Evolutionary conservation across 2,888 invertebrate genomes (phyloP).

Genomic region (Callosobruchus maculatus): DNA sequence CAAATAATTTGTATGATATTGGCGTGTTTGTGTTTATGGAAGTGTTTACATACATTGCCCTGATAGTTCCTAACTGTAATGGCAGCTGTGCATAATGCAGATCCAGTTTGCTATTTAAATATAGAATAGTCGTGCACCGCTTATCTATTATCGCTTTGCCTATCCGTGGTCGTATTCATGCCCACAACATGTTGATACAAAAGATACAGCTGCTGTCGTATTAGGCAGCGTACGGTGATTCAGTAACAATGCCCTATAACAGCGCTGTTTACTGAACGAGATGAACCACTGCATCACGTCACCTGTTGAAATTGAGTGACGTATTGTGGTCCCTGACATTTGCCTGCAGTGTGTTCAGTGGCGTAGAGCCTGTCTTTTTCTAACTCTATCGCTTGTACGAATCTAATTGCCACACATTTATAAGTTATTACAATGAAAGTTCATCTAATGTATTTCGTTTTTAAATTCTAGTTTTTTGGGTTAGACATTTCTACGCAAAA

Average conservation of each 20-base stretch:
- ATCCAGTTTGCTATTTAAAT: not conserved
- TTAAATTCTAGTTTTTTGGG: no score
- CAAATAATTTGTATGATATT: no score
- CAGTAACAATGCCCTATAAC: not conserved
- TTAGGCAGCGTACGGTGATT: not conserved
- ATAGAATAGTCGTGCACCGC: not conserved
- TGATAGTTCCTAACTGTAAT: no score
- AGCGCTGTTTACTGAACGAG: not conserved
- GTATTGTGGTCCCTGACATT: not conserved
- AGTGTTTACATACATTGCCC: no score
- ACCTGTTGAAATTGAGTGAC: not conserved
- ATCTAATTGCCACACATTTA: no score
- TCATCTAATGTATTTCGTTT: no score
- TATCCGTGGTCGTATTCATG: not conserved
- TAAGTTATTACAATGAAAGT: no score
- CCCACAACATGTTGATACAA: not conserved
- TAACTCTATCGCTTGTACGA: no score
- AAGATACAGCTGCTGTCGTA: not conserved
- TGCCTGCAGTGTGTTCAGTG: not conserved
- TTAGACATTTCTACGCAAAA: no score
- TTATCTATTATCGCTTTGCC: not conserved
- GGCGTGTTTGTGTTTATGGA: no score
- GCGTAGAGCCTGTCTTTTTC: not conserved
- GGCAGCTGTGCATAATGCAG: not conserved
- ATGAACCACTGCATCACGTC: not conserved